Percentiles rank a stretch among this genome's conserved stretches.
Conservation (phyloP, 92 coral and sea anemone species). For the Paragorgia papillata region DNA sequence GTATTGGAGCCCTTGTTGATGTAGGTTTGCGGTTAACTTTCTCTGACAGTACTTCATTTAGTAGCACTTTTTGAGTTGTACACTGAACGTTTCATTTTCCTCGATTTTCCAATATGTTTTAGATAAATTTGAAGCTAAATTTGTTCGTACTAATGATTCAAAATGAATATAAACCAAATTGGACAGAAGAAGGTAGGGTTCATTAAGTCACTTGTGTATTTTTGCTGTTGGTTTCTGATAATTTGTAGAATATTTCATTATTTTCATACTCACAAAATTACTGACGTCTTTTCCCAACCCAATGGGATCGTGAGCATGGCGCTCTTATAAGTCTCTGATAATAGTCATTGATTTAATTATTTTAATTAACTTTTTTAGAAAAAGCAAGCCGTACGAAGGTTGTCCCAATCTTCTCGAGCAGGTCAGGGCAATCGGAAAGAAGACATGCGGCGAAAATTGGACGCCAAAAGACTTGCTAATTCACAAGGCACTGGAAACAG, state of each 20-base stretch:
- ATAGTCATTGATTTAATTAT: no score
- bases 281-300: no score
- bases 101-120: no score
- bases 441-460: conserved; percentile 33
- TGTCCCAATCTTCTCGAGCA: conserved; percentile 69
- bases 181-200: conserved; percentile 74
- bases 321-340: no score
- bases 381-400: conserved; percentile 81
- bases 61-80: no score
- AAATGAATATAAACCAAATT: conserved; percentile 58
- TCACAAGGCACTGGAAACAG: conserved; percentile 9
- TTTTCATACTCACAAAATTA: background rate
- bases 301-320: no score
- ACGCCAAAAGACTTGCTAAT: conserved; percentile 20
- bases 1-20: no score
- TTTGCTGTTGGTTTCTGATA: background rate
- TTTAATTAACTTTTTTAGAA: conserved; percentile 52
- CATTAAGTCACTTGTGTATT: background rate
- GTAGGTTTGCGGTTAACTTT: no score
- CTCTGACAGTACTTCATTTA: no score
- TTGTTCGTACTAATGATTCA: background rate
- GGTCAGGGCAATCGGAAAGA: conserved; percentile 26
- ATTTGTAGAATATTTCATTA: background rate
- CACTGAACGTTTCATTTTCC: no score
- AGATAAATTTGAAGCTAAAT: no score